Evolutionary conservation across 30 jellyfish, hydroid and myxozoan species (phyloP), one percentile per base, ranked within the genome.

Genomic region (Aurelia aurita complex sp. Pacific): DNA sequence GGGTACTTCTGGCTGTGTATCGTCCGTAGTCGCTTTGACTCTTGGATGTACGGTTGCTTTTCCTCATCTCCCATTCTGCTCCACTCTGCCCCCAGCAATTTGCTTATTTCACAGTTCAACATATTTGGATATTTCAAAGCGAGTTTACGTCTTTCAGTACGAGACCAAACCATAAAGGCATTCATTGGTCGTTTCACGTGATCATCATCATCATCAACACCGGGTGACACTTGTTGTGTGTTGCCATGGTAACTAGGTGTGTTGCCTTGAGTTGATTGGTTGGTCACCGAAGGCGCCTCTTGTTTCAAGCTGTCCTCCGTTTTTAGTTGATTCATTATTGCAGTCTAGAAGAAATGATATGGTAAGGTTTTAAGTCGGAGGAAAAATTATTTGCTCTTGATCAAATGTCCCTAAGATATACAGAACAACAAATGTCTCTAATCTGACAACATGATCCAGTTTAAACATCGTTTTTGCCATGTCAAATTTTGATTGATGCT

Each of bases 131-230:
- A 96, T 67, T 90, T 91, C 86, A 96, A 71, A 7, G 99, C 99
- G 29, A 96, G 94, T 79, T 91, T 96, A 5, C 99, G 92, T 60
- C 99, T 84, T 64, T 90, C 99, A 6, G 98, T 88, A 29, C 98
- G 83, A 11, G 99, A 96, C 99, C 99, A 96, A 34, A 96, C 99
- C 99, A 96, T 96, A 76, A 96, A 96, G 40, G 99, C 99, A 73
- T 96, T 96, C 99, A 96, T 96, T n/a, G 99, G 99, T 53, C 99
- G 94, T 68, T 92, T 91, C 68, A 96, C 99, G 72, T 96, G 98
- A 70, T 95, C 99, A 53, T 95, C 99, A 70, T 95, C 98, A 43
- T 85, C 97, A 59, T 95, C 99, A 11, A 78, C 71, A 18, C 72
- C 73, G 36, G 35, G 61, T 54, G 76, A 11, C 52, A 7, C 74